A percentile compares a stretch with the other conserved stretches of the same genome.
Conservation (phyloP, 2,888 invertebrate genomes). For the Brachyptera putata region DNA sequence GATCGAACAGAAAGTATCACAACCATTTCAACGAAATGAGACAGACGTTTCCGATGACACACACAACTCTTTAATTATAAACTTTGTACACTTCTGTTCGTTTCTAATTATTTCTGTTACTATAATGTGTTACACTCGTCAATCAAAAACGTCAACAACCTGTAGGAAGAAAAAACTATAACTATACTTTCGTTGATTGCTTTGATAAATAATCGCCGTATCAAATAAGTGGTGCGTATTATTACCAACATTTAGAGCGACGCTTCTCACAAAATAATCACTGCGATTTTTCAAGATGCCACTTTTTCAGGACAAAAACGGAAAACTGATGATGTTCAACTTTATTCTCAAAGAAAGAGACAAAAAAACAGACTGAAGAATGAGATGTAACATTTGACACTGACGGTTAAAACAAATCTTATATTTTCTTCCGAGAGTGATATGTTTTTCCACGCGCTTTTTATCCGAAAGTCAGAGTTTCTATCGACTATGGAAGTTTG, state of each 20-base stretch:
- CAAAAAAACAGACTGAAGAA: conserved; percentile 3
- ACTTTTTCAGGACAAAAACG: not conserved
- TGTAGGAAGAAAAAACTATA: not conserved
- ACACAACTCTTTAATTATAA: too few relatives aligned
- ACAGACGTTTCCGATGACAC: too few relatives aligned
- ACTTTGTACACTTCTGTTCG: too few relatives aligned
- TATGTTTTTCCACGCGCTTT: not conserved
- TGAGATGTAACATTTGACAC: conserved; percentile 20
- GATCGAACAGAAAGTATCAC: too few relatives aligned
- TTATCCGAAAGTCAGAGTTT: not conserved
- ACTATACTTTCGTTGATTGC: not conserved
- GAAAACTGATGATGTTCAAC: conserved; percentile 11
- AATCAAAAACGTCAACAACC: conserved; percentile 1
- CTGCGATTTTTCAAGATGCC: conserved; percentile 12
- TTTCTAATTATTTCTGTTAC: too few relatives aligned
- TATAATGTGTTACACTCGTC: too few relatives aligned
- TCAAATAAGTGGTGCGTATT: conserved; percentile 6
- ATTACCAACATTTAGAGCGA: conserved; percentile 1
- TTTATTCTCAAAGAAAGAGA: not conserved
- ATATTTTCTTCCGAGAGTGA: conserved; percentile 4
- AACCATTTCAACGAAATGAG: too few relatives aligned
- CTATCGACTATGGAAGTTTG: not conserved
- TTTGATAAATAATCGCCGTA: not conserved
- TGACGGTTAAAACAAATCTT: conserved; percentile 17
- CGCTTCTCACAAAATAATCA: conserved; percentile 6